Percentiles rank a stretch among this genome's conserved stretches.
Conservation (phyloP, 2,113 vertebrate genomes). For the Peromyscus polionotus region DNA sequence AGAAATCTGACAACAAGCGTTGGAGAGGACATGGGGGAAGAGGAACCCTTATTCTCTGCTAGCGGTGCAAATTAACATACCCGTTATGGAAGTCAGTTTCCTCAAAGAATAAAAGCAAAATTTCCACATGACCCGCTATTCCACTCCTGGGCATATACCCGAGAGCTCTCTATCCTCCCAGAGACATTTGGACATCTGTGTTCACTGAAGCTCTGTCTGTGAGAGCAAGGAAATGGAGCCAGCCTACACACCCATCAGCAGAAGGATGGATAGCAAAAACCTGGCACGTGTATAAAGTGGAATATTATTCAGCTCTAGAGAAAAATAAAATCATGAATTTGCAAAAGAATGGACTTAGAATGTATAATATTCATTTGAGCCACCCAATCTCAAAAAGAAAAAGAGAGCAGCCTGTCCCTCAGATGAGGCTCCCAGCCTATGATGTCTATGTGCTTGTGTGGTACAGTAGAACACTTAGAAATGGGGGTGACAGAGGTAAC, state of each 20-base stretch:
- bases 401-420: too few relatives aligned
- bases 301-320: neutral
- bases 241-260: neutral
- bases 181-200: neutral
- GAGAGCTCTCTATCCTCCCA: neutral
- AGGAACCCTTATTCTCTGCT: neutral
- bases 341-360: neutral
- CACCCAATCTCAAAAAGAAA: neutral
- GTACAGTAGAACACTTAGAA: neutral
- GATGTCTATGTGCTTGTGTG: accelerated
- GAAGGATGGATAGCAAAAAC: neutral
- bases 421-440: neutral
- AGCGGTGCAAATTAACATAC: neutral
- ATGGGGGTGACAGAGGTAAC: neutral
- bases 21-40: neutral
- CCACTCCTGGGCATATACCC: neutral
- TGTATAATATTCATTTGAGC: too few relatives aligned
- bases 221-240: neutral
- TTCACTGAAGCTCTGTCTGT: neutral
- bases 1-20: neutral
- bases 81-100: neutral
- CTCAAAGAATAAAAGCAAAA: neutral
- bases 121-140: neutral
- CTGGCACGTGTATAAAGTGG: neutral
- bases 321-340: neutral